Base-by-base conservation (phyloP, 2,797 vertebrate genomes). In the Eulemur coronatus region DNA sequence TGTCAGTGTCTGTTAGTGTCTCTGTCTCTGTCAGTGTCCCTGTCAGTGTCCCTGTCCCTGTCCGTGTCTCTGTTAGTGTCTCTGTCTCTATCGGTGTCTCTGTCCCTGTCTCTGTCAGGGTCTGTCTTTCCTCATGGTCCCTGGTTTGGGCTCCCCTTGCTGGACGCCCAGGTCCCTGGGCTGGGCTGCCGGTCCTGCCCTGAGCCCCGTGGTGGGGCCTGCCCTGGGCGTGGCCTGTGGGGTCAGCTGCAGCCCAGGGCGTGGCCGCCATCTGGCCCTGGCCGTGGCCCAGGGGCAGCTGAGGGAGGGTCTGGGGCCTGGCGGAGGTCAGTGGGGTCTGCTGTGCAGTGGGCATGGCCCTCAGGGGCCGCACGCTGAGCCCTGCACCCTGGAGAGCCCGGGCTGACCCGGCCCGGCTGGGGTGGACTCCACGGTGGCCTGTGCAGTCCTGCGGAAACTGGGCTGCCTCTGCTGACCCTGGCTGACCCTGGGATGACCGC, bases 331-430 rank as follows among this genome's bases (percentile, higher is more conserved):
- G 8, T n/a, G 10, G 9, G 38, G 26, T 33, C 65, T n/a, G 46
- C 52, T n/a, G 20, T 63, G 15, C 15, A 0, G 0, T 59, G 57
- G 67, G 48, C 50, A 4, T 59, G 63, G 67, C 4, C 30, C 48
- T 14, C 20, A 12, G 52, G 6, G 59, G 6, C 22, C 5, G 28
- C 11, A 7, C 1, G 8, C 17, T 2, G 13, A 41, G 15, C 11
- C 46, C 35, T 18, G 65, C 4, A 43, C 15, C 7, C 15, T 4
- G 18, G 65, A 26, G 30, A 1, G 22, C 8, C n/a, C 14, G 13
- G 1, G 18, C 8, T 26, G 50, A 4, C 1, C n/a, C 3, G 61
- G 61, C 14, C 28, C 7, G 33, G 14, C 0, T 10, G 2, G 4
- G 30, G 13, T 8, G n/a, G 55, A 14, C 2, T 0, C 18, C 22